These are phyloP conservation scores for Tipula lateralis DNA, from an alignment of 2,888 invertebrate genomes.

Conservation along the genomic window DNA sequence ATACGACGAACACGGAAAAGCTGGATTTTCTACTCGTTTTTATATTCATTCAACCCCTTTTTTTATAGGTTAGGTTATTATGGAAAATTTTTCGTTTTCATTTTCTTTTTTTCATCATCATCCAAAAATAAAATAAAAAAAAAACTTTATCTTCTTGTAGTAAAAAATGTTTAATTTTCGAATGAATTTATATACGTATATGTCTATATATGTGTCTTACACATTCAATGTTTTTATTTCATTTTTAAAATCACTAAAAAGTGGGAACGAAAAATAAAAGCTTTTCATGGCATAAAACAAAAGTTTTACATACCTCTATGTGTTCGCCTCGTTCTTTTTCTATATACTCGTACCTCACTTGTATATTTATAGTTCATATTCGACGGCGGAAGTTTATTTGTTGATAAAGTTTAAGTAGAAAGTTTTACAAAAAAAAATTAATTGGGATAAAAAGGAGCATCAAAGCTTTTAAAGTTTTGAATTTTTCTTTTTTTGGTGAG, in stretches of 20 bases:
- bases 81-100: background rate
- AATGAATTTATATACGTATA: constrained; percentile 14
- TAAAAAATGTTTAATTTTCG: background rate
- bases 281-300: constrained; percentile 11
- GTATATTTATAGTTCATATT: background rate
- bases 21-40: constrained; percentile 5
- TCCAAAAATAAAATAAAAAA: background rate
- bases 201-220: background rate
- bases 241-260: constrained; percentile 24
- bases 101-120: constrained; percentile 11
- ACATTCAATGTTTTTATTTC: background rate
- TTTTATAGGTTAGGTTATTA: constrained; percentile 15
- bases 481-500: background rate
- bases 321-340: background rate
- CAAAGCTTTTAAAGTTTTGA: constrained; percentile 13
- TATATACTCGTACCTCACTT: background rate
- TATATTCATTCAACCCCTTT: constrained; percentile 24
- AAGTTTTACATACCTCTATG: background rate
- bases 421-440: background rate
- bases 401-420: constrained; percentile 11
- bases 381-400: constrained; percentile 1
- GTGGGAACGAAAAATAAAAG: background rate
- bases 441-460: background rate
- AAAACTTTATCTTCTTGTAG: constrained; percentile 19
- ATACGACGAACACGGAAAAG: background rate